A percentile compares a stretch with the other conserved stretches of the same genome.
Conservation (phyloP, 2,113 vertebrate genomes). For the Chaetorhynchus papuensis region DNA sequence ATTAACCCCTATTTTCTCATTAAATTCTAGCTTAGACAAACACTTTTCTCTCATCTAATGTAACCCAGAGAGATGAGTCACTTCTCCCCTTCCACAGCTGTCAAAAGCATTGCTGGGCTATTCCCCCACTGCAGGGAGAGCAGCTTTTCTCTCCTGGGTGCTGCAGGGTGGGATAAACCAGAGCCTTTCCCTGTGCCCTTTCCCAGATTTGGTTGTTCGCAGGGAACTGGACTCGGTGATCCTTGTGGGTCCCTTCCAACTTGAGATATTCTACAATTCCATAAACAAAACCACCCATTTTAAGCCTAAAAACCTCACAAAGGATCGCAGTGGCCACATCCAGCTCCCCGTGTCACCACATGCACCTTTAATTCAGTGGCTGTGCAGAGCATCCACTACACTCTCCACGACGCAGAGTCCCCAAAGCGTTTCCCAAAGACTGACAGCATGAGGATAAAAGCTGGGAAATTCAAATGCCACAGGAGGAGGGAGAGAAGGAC, state of each 20-base stretch:
- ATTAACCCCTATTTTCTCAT: constrained; percentile 13
- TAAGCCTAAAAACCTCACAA: neutral
- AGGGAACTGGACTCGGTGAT: neutral
- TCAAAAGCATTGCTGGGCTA: neutral
- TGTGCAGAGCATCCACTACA: neutral
- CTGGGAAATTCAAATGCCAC: neutral
- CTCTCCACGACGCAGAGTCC: fast-evolving
- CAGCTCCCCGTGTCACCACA: neutral
- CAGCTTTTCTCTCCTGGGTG: neutral
- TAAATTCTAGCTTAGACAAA: constrained; percentile 21
- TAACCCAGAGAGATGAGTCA: neutral
- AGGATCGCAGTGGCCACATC: fast-evolving
- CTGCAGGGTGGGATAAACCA: neutral
- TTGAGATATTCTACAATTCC: neutral
- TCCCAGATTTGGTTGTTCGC: neutral
- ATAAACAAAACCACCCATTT: neutral
- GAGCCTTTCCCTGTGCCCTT: neutral
- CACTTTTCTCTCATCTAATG: neutral
- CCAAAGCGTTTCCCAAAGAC: neutral
- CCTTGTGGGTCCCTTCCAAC: neutral
- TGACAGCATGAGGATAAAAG: neutral
- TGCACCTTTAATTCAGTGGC: neutral
- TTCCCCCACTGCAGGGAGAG: neutral
- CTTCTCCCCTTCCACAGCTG: neutral
- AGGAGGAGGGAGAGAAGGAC: neutral